Percentiles rank a stretch among this genome's conserved stretches.
Evolutionary conservation across 2,797 vertebrate genomes (phyloP).

Genomic region (Margarornis squamiger): DNA sequence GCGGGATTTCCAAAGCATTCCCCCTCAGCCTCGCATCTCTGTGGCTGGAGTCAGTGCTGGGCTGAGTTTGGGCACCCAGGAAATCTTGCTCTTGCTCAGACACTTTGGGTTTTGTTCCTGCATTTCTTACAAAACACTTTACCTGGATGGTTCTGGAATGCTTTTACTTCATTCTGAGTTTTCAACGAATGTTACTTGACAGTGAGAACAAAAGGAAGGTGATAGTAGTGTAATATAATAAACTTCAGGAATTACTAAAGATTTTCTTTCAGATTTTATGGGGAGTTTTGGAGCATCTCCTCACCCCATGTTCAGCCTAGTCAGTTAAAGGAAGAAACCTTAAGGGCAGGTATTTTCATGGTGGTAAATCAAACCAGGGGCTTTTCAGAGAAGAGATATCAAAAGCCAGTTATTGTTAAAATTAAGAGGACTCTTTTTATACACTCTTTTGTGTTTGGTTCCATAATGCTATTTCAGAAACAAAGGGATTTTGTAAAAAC

Average conservation of each 20-base stretch:
- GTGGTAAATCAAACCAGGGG: background rate
- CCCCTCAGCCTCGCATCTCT: background rate
- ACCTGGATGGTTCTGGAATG: background rate
- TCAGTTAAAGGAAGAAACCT: background rate
- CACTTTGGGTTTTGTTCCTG: fast-evolving
- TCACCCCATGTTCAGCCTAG: background rate
- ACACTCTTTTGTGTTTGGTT: background rate
- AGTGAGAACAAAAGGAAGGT: background rate
- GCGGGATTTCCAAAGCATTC: background rate
- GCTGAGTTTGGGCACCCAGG: fast-evolving
- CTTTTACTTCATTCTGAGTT: background rate
- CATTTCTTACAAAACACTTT: background rate
- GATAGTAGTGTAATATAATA: background rate
- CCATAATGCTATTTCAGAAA: background rate
- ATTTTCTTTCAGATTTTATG: background rate
- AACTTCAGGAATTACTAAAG: background rate
- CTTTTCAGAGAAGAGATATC: background rate
- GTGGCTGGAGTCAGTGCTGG: fast-evolving
- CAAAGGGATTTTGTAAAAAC: background rate
- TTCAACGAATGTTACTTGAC: background rate
- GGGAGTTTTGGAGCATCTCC: background rate
- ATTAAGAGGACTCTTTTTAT: fast-evolving
- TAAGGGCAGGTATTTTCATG: background rate
- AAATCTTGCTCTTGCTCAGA: background rate
- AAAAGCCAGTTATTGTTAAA: background rate